Evolutionary conservation across 2,888 invertebrate genomes (phyloP).

Genomic region (Invenusta paracnida): DNA sequence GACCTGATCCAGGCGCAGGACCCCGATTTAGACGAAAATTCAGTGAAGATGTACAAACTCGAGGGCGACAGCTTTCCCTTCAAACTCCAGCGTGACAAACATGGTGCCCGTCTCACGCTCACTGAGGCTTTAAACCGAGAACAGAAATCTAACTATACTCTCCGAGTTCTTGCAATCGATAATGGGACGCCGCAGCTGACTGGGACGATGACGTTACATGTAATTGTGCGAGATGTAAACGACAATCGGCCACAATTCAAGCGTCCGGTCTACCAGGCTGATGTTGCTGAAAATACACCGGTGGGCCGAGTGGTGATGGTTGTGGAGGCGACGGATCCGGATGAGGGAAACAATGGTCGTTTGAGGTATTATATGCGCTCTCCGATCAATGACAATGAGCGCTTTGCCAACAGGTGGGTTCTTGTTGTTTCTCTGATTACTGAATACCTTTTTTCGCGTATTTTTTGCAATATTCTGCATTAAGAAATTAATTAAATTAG

Average conservation of each 20-base stretch:
- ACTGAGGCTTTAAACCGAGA: not conserved
- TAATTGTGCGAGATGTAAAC: not conserved
- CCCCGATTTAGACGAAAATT: not conserved
- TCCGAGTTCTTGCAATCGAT: not conserved
- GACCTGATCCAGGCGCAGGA: not conserved
- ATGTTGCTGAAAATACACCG: not conserved
- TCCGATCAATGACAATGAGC: not conserved
- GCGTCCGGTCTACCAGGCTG: not conserved
- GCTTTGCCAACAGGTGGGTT: not conserved
- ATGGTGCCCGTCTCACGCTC: not conserved
- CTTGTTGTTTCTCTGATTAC: too few relatives aligned
- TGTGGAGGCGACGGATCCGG: not conserved
- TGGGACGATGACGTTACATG: not conserved
- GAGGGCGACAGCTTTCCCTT: not conserved
- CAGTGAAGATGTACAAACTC: not conserved
- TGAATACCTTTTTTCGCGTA: too few relatives aligned
- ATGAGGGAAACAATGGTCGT: not conserved
- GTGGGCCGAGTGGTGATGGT: not conserved
- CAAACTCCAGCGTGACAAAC: not conserved
- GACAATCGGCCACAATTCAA: not conserved
- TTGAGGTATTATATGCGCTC: not conserved
- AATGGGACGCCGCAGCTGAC: not conserved
- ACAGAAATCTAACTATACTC: not conserved
- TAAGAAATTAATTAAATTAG: too few relatives aligned
- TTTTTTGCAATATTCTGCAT: too few relatives aligned